A percentile compares a stretch with the other conserved stretches of the same genome.
phyloP scores from a whole-genome alignment of 2,888 invertebrate genomes.

The Troides oblongomaculatus region DNA sequence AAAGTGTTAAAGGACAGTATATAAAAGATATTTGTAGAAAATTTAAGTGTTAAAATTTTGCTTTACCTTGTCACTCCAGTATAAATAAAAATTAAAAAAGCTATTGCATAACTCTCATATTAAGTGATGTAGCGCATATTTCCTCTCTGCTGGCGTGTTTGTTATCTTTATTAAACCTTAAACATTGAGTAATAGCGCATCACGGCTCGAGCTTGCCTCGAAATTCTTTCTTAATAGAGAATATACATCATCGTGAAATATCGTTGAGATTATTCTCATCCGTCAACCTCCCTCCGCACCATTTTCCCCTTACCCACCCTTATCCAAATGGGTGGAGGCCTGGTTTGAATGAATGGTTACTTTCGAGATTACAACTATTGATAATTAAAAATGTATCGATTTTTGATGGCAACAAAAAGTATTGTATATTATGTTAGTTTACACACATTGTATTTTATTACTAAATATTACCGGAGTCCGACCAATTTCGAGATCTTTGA shows the following conservation, averaged over 20 bases:
- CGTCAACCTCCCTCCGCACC: constrained; percentile 16
- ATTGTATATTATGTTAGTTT: background rate
- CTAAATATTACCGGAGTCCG: no score
- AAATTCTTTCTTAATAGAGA: constrained; percentile 44
- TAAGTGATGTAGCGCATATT: constrained; percentile 10
- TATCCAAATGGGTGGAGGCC: background rate
- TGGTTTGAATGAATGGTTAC: constrained; percentile 12
- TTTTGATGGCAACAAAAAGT: background rate
- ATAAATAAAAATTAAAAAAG: background rate
- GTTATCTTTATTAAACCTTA: constrained; percentile 37
- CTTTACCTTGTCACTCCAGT: background rate
- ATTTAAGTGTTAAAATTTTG: background rate
- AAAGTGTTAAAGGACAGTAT: background rate
- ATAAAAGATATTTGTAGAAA: background rate
- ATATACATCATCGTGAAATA: constrained; percentile 51
- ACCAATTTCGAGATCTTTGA: no score
- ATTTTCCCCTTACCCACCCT: background rate
- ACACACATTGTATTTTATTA: background rate
- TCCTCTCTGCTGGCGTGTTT: constrained; percentile 12
- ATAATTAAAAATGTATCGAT: constrained; percentile 11
- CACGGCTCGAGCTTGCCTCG: constrained; percentile 39
- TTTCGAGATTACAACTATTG: constrained; percentile 17
- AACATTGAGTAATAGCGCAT: constrained; percentile 45
- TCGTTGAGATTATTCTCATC: constrained; percentile 42
- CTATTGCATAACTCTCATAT: background rate